Conservation (phyloP, 2,113 vertebrate genomes). For the Theristicus caerulescens region DNA sequence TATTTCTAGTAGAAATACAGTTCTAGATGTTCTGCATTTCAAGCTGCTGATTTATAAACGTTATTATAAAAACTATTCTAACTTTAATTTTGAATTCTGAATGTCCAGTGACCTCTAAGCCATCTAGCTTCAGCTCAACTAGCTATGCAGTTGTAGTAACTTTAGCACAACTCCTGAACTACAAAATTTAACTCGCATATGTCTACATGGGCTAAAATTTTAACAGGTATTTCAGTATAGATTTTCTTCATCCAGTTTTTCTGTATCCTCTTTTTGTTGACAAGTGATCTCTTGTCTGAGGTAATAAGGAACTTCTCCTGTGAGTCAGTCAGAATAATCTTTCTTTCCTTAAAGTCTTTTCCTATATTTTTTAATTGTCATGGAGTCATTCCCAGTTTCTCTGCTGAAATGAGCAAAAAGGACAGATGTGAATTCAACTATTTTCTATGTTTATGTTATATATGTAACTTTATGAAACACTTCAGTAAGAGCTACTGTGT, state of each 20-base stretch:
- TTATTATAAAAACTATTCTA: accelerated
- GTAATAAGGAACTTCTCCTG: not conserved
- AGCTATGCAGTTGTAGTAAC: not conserved
- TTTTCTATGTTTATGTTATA: not conserved
- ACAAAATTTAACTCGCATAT: accelerated
- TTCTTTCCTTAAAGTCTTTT: not conserved
- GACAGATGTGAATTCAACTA: not conserved
- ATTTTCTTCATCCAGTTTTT: not conserved
- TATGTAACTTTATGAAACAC: not conserved
- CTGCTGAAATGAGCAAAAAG: not conserved
- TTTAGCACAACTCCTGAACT: not conserved
- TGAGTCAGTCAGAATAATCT: not conserved
- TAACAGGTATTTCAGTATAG: not conserved
- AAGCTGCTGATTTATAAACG: not conserved
- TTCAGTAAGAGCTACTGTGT: not conserved
- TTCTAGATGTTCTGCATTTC: not conserved
- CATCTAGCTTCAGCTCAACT: not conserved
- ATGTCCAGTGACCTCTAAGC: not conserved
- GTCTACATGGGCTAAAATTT: not conserved
- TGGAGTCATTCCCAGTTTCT: not conserved
- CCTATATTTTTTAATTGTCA: accelerated
- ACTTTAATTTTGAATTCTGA: not conserved
- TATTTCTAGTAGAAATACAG: not conserved
- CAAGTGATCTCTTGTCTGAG: not conserved
- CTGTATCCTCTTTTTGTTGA: not conserved